phyloP scores from a whole-genome alignment of 2,888 invertebrate species.

The Theodoxus fluviatilis region DNA sequence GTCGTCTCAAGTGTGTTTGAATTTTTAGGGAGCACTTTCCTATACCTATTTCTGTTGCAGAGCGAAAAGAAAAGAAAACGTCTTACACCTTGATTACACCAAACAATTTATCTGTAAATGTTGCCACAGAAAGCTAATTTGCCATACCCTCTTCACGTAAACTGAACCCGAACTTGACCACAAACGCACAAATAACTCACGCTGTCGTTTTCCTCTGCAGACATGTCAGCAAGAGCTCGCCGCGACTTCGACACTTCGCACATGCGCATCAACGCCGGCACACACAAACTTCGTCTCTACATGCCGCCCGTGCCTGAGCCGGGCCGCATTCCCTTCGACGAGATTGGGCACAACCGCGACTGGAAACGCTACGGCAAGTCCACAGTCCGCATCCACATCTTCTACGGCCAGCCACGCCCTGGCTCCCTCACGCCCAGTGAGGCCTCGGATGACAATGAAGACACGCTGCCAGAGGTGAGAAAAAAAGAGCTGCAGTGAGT shows the following conservation, averaged over 20 bases:
- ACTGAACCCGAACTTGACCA: background rate
- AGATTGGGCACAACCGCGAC: constrained; percentile 46
- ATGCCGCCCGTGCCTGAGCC: constrained; percentile 57
- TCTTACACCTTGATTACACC: too few species aligned
- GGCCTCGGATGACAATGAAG: constrained; percentile 55
- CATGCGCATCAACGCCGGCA: constrained; percentile 55
- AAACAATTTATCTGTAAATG: background rate
- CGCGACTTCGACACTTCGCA: constrained; percentile 45
- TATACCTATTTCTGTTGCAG: too few species aligned
- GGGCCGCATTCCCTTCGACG: constrained; percentile 47
- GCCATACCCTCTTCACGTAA: too few species aligned
- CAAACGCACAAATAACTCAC: background rate
- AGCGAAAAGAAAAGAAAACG: too few species aligned
- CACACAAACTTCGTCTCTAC: constrained; percentile 54
- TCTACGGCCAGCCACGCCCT: constrained; percentile 57
- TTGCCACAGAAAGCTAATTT: background rate
- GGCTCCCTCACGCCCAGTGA: constrained; percentile 63
- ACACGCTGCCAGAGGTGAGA: constrained; percentile 52
- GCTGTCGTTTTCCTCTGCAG: constrained; percentile 29
- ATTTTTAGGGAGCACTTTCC: too few species aligned
- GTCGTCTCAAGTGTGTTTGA: too few species aligned
- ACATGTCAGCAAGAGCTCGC: constrained; percentile 41
- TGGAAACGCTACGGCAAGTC: constrained; percentile 55
- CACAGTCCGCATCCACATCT: constrained; percentile 53
- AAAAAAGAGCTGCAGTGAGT: too few species aligned